Percentiles rank a stretch among this genome's conserved stretches.
Evolutionary conservation across 1,140 invertebrate species (phyloP).

Genomic region (Prorops nasuta): DNA sequence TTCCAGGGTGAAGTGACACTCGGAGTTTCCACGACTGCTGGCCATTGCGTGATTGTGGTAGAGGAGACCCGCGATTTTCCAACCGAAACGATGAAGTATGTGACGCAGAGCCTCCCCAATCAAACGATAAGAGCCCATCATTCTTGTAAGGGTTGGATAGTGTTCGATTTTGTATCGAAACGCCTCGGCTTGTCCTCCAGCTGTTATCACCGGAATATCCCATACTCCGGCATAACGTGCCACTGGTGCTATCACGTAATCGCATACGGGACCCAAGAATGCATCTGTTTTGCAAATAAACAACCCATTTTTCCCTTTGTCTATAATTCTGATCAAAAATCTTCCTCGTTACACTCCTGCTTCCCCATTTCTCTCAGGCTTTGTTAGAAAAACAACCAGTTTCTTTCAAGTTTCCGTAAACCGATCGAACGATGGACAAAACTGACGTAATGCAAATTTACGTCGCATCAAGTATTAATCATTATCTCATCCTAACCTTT

Average conservation of each 20-base stretch:
- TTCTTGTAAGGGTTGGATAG: constrained; percentile 78
- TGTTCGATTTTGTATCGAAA: constrained; percentile 69
- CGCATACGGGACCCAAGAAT: constrained; percentile 87
- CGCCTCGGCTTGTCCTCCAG: constrained; percentile 78
- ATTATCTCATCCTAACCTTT: too few species aligned
- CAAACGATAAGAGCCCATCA: constrained; percentile 80
- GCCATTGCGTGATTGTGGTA: constrained; percentile 68
- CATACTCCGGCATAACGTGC: constrained; percentile 84
- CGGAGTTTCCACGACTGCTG: constrained; percentile 64
- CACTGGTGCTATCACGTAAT: constrained; percentile 88
- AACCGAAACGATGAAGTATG: constrained; percentile 70
- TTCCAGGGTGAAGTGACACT: constrained; percentile 71
- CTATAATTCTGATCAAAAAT: too few species aligned
- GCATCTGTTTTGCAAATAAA: constrained; percentile 63
- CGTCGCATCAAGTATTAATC: too few species aligned
- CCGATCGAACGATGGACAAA: too few species aligned
- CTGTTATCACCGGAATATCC: constrained; percentile 83
- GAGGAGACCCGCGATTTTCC: constrained; percentile 68
- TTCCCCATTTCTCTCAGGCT: too few species aligned
- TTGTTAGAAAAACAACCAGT: too few species aligned
- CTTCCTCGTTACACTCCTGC: too few species aligned
- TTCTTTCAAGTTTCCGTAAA: too few species aligned
- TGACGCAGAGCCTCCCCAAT: constrained; percentile 69
- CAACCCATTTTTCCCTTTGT: not conserved
- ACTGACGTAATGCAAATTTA: too few species aligned